These are phyloP conservation scores for Eurois occulta DNA, from an alignment of 2,888 invertebrate genomes.

Conservation along the genomic window DNA sequence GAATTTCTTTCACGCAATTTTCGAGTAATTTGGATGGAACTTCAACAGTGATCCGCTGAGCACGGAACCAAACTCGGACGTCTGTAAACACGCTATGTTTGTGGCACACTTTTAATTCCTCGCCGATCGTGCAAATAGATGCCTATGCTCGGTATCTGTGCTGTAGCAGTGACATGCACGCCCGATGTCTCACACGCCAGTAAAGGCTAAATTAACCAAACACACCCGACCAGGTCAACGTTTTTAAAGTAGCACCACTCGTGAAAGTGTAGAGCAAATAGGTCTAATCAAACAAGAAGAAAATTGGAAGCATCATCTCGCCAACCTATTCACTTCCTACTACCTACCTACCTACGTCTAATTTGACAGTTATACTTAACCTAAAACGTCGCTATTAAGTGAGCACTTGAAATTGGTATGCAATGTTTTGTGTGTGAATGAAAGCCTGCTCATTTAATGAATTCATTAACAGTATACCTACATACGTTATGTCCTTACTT, in stretches of 20 bases:
- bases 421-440: constrained; percentile 7
- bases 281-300: constrained; percentile 84
- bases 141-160: constrained; percentile 68
- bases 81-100: constrained; percentile 79
- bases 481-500: neutral
- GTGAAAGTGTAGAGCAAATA: constrained; percentile 88
- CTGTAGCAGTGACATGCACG: constrained; percentile 69
- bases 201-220: constrained; percentile 83
- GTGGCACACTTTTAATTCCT: constrained; percentile 83
- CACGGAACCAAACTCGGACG: constrained; percentile 72
- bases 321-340: constrained; percentile 72
- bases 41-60: constrained; percentile 71
- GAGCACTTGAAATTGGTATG: constrained; percentile 30
- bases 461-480: neutral
- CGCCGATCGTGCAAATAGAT: constrained; percentile 77
- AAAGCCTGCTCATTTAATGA: constrained; percentile 14
- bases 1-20: constrained; percentile 73
- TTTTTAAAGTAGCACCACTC: constrained; percentile 87
- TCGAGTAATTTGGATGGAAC: constrained; percentile 73
- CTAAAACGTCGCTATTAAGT: constrained; percentile 52
- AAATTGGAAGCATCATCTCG: constrained; percentile 81
- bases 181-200: constrained; percentile 72
- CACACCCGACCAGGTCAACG: constrained; percentile 85
- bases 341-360: constrained; percentile 64
- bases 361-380: constrained; percentile 61